A percentile compares a stretch with the other conserved stretches of the same genome.
These are phyloP conservation scores for Phymanthus crucifer DNA, from an alignment of 92 coral and sea anemone genomes.

Conservation along the genomic window DNA sequence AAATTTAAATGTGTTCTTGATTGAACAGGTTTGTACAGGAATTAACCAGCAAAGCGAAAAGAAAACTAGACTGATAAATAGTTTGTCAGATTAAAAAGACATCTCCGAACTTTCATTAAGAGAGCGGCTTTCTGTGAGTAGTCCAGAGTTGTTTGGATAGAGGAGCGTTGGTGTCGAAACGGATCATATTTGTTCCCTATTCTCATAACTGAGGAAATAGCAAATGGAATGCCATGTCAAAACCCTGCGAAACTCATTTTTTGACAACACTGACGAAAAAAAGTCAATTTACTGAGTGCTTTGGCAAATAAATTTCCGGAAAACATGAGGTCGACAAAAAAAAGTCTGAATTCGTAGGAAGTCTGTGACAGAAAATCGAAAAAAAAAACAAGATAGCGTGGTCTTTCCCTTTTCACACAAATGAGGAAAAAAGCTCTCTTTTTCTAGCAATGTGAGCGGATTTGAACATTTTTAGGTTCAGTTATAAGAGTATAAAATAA, in stretches of 20 bases:
- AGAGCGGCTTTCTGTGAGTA: neutral
- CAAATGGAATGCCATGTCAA: neutral
- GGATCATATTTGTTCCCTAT: neutral
- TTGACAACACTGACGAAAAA: neutral
- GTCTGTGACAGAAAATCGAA: too few relatives aligned
- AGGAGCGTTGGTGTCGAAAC: neutral
- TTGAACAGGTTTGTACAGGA: too few relatives aligned
- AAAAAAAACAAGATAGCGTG: too few relatives aligned
- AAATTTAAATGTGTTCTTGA: too few relatives aligned
- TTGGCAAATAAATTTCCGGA: neutral
- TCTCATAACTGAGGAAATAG: neutral
- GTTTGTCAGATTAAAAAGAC: neutral
- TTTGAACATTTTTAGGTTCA: too few relatives aligned
- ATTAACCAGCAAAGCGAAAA: too few relatives aligned
- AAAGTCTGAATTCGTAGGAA: neutral
- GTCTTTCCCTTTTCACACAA: too few relatives aligned
- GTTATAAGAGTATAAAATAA: too few relatives aligned
- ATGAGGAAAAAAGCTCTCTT: too few relatives aligned
- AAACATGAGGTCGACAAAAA: neutral
- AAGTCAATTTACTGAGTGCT: neutral
- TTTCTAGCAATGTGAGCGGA: too few relatives aligned
- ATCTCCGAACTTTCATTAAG: neutral
- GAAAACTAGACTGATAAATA: neutral
- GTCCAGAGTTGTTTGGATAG: neutral
- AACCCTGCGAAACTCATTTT: neutral